Evolutionary conservation across 30 jellyfish, hydroid and myxozoan genomes (phyloP).

Genomic region (Turritopsis dohrnii): DNA sequence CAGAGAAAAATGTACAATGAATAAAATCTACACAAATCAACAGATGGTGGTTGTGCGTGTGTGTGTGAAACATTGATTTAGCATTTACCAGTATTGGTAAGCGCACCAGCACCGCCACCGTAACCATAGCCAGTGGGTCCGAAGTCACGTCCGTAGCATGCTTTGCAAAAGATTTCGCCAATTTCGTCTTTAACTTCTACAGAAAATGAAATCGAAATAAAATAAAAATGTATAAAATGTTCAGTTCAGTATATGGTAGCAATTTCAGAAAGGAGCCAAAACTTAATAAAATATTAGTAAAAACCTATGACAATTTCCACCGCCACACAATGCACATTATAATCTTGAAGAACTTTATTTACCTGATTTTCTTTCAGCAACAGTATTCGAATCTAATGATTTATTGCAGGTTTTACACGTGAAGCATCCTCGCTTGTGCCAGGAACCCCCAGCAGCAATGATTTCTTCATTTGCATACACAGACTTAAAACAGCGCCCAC

Average conservation of each 20-base stretch:
- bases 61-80: background rate
- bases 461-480: conserved; percentile 87
- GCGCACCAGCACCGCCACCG: conserved; percentile 98
- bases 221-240: too few relatives aligned
- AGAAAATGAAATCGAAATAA: too few relatives aligned
- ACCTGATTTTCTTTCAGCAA: conserved; percentile 55
- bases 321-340: too few relatives aligned
- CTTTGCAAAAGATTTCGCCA: conserved; percentile 79
- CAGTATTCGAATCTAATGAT: conserved; percentile 77
- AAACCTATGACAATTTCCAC: too few relatives aligned
- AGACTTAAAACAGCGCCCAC: conserved; percentile 81
- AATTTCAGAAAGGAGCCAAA: background rate
- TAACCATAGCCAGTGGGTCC: conserved; percentile 96
- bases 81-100: conserved; percentile 48
- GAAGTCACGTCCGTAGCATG: conserved; percentile 77
- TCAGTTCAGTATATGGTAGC: too few relatives aligned
- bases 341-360: conserved; percentile 24
- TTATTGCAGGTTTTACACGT: conserved; percentile 81
- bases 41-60: background rate
- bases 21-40: background rate
- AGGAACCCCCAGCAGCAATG: conserved; percentile 77
- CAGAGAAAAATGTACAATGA: background rate
- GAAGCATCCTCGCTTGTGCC: conserved; percentile 90
- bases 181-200: background rate
- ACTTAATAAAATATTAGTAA: too few relatives aligned